These are phyloP conservation scores for Bombycilla garrulus DNA, from an alignment of 2,113 vertebrate genomes.

Conservation along the genomic window DNA sequence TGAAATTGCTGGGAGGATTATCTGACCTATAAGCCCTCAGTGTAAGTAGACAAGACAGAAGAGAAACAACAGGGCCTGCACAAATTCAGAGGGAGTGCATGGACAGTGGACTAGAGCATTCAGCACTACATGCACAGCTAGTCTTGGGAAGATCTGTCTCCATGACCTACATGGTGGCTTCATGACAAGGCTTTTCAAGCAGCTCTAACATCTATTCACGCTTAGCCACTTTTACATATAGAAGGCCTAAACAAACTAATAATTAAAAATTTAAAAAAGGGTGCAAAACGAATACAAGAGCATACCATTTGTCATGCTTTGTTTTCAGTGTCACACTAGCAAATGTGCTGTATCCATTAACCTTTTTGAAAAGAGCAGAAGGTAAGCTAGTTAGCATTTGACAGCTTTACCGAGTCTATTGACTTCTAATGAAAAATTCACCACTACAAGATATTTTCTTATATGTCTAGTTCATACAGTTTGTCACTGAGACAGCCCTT, in stretches of 20 bases:
- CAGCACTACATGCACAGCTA: accelerated
- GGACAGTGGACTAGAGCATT: background rate
- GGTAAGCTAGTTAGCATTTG: constrained; percentile 77
- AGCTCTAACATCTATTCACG: background rate
- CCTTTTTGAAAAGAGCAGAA: constrained; percentile 78
- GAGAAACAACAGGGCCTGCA: background rate
- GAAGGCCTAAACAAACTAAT: background rate
- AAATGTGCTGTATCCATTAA: constrained; percentile 82
- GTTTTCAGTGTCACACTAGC: constrained; percentile 64
- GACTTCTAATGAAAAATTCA: constrained; percentile 77
- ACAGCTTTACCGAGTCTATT: constrained; percentile 62
- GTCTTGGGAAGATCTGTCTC: background rate
- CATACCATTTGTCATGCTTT: constrained; percentile 69
- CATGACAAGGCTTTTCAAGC: background rate
- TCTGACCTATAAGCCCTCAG: background rate
- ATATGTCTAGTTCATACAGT: constrained; percentile 41
- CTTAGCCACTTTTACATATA: background rate
- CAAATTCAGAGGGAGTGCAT: background rate
- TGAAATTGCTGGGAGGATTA: background rate
- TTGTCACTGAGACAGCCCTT: constrained; percentile 51
- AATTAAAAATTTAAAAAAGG: background rate
- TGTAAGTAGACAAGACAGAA: background rate
- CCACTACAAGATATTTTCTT: constrained; percentile 40
- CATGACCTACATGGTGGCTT: background rate
- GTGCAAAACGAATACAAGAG: constrained; percentile 55